Evolutionary conservation across 2,113 vertebrate species (phyloP).

Genomic region (Bufo bufo): DNA sequence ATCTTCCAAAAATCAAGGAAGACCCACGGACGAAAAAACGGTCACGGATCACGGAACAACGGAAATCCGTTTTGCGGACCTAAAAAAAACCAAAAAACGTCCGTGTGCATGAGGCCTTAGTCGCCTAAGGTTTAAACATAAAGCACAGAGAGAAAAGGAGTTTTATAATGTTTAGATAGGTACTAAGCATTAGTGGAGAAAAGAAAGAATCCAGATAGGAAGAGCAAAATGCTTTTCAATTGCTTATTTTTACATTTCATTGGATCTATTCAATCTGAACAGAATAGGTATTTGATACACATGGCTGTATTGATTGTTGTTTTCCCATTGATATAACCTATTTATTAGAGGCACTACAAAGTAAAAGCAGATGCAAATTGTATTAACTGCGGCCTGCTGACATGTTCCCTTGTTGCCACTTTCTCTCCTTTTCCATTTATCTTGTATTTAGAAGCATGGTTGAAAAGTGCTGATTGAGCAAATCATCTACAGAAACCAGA

Average conservation of each 20-base stretch:
- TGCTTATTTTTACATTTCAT: constrained; percentile 12
- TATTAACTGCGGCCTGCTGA: constrained; percentile 44
- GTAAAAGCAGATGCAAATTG: constrained; percentile 49
- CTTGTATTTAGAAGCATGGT: constrained; percentile 47
- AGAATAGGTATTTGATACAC: constrained; percentile 30
- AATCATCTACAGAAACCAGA: constrained; percentile 50
- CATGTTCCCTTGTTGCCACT: constrained; percentile 41
- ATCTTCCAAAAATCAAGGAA: no score
- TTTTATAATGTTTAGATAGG: constrained; percentile 32
- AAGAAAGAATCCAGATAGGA: not conserved
- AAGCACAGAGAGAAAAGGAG: constrained; percentile 32
- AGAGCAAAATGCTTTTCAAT: not conserved
- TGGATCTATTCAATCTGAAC: not conserved
- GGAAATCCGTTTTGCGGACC: no score
- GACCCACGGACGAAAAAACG: no score
- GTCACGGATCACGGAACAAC: no score
- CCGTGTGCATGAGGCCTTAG: no score
- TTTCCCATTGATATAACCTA: not conserved
- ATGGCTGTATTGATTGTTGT: constrained; percentile 29
- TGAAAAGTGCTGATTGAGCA: constrained; percentile 56
- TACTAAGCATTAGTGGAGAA: not conserved
- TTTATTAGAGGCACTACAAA: not conserved
- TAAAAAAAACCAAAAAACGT: no score
- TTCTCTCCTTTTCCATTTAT: constrained; percentile 44
- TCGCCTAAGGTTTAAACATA: constrained; percentile 46